These are phyloP conservation scores for Panagrolaimus sp. DNA, from an alignment of 1,140 invertebrate species.

Conservation along the genomic window DNA sequence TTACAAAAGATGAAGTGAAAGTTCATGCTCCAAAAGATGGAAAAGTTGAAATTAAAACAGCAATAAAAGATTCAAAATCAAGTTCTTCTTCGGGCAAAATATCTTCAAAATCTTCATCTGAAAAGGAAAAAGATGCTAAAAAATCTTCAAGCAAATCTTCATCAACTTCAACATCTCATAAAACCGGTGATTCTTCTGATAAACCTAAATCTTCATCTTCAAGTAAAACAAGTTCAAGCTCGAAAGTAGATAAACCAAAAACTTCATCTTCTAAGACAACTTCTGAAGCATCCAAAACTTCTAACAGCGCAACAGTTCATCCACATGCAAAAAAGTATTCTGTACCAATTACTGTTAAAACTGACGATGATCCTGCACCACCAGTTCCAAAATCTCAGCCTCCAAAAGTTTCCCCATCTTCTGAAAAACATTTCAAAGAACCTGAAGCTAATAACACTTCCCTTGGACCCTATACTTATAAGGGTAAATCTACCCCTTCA, in stretches of 20 bases:
- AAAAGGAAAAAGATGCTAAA: background rate
- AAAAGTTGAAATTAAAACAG: background rate
- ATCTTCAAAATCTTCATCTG: background rate
- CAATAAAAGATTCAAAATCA: background rate
- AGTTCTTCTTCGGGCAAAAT: background rate
- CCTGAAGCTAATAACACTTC: background rate
- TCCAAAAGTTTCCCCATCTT: background rate
- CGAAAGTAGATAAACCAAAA: background rate
- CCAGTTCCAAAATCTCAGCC: background rate
- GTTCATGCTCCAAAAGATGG: background rate
- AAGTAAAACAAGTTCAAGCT: background rate
- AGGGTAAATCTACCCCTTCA: background rate
- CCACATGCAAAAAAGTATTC: background rate
- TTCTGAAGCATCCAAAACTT: background rate
- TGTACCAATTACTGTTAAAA: constrained; percentile 8
- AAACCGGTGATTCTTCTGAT: constrained; percentile 7
- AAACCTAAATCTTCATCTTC: background rate
- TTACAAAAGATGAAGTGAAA: background rate
- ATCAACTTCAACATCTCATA: background rate
- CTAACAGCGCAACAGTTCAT: background rate
- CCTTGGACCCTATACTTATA: background rate
- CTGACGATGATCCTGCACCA: background rate
- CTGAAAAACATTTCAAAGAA: no score
- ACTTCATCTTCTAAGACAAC: background rate
- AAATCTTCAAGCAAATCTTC: constrained; percentile 1